Evolutionary conservation across 2,113 vertebrate genomes (phyloP).

Genomic region (Turdus rufiventris): DNA sequence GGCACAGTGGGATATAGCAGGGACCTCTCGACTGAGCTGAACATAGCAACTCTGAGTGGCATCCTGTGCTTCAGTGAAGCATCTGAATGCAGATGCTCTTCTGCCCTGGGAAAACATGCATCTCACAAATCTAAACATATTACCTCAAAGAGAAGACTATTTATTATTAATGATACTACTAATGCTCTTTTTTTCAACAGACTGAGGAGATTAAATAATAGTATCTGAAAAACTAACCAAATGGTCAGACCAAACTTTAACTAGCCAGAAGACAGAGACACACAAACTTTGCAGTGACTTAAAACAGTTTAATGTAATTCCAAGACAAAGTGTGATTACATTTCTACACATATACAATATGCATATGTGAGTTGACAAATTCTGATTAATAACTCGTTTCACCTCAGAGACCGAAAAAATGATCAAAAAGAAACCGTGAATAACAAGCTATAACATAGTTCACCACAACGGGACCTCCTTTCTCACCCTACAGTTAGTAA

Average conservation of each 20-base stretch:
- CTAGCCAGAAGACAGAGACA: neutral
- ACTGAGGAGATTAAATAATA: neutral
- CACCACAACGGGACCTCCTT: slow-evolving; percentile 91
- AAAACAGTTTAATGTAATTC: slow-evolving; percentile 99
- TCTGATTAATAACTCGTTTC: slow-evolving; percentile 99
- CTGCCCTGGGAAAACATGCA: neutral
- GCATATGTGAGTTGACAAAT: slow-evolving; percentile 99
- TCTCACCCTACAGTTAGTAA: slow-evolving; percentile 98
- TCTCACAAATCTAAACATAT: neutral
- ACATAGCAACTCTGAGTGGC: neutral
- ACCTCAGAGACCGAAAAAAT: slow-evolving; percentile 99
- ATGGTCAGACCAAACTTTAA: neutral
- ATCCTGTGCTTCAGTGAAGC: neutral
- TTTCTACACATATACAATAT: slow-evolving; percentile 99
- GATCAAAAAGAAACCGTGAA: slow-evolving; percentile 99
- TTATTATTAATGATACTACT: neutral
- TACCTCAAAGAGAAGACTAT: neutral
- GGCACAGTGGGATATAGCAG: rapidly evolving
- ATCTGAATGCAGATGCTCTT: neutral
- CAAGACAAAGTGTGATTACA: slow-evolving; percentile 99
- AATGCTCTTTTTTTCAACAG: neutral
- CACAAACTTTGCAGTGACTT: slow-evolving; percentile 82
- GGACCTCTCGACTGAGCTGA: neutral
- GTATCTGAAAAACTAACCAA: neutral
- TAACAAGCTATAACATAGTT: slow-evolving; percentile 99